Percentiles rank a stretch among this genome's conserved stretches.
Conservation (phyloP, 2,888 invertebrate genomes). For the Hetaerina titia region DNA sequence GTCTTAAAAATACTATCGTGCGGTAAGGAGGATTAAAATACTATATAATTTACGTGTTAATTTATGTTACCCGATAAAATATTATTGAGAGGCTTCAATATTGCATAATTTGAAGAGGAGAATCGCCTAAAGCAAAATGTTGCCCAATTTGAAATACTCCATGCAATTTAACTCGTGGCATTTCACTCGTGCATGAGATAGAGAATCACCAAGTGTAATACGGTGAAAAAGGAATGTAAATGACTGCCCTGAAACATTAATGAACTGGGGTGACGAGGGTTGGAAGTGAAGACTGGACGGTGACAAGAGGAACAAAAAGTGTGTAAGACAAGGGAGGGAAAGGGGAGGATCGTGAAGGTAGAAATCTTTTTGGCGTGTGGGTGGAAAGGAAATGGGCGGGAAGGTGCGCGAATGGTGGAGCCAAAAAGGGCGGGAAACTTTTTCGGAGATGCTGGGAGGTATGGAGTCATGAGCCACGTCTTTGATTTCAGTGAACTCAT, state of each 20-base stretch:
- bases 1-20: too few relatives aligned
- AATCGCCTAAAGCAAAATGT: background rate
- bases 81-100: too few relatives aligned
- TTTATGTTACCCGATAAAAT: too few relatives aligned
- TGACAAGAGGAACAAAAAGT: background rate
- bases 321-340: background rate
- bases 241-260: background rate
- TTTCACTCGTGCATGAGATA: background rate
- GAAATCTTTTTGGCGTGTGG: background rate
- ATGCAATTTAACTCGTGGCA: background rate
- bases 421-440: background rate
- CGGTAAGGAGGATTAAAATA: too few relatives aligned
- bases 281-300: background rate
- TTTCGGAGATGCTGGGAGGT: background rate
- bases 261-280: background rate
- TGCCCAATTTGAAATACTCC: background rate
- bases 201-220: background rate
- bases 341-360: background rate
- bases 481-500: too few relatives aligned
- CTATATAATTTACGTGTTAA: too few relatives aligned
- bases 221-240: background rate
- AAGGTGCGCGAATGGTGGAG: slow-evolving; percentile 8
- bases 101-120: too few relatives aligned
- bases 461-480: too few relatives aligned
- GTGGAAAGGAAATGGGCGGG: background rate